Conservation (phyloP, 1,140 invertebrate genomes). For the Spodoptera litura region DNA sequence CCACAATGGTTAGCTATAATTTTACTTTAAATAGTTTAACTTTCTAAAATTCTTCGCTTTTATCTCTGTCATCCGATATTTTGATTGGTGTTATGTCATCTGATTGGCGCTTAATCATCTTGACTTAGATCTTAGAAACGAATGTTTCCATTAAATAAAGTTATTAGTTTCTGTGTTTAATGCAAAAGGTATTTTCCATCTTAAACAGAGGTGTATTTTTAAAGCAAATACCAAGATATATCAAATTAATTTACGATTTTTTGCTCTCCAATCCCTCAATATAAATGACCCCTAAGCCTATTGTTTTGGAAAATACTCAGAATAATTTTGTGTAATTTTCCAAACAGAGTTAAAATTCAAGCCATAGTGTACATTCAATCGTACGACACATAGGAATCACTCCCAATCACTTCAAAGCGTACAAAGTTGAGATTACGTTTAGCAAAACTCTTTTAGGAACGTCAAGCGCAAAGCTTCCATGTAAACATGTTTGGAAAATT, state of each 20-base stretch:
- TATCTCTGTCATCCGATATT: constrained; percentile 16
- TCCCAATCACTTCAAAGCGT: constrained; percentile 34
- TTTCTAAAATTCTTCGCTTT: constrained; percentile 40
- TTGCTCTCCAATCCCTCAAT: too few relatives aligned
- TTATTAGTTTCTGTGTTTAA: too few relatives aligned
- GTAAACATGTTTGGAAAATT: constrained; percentile 47
- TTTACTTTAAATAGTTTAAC: constrained; percentile 39
- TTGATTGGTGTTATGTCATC: constrained; percentile 35
- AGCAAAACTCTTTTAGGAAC: constrained; percentile 34
- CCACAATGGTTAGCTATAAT: constrained; percentile 30
- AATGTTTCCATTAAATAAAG: too few relatives aligned
- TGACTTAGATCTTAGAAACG: too few relatives aligned
- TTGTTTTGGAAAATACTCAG: too few relatives aligned
- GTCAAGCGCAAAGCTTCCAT: constrained; percentile 37
- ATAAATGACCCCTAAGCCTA: too few relatives aligned
- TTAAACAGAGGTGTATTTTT: too few relatives aligned
- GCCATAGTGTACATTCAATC: too few relatives aligned
- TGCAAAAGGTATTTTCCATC: too few relatives aligned
- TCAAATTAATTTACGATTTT: too few relatives aligned
- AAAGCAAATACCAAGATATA: too few relatives aligned
- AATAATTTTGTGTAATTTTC: neutral
- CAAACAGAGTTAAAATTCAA: neutral
- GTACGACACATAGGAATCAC: constrained; percentile 18
- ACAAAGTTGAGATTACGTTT: constrained; percentile 29
- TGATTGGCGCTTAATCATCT: neutral